A percentile compares a stretch with the other conserved stretches of the same genome.
Conservation (phyloP, 1,140 invertebrate genomes). For the Stenopsyche tienmushanensis region DNA sequence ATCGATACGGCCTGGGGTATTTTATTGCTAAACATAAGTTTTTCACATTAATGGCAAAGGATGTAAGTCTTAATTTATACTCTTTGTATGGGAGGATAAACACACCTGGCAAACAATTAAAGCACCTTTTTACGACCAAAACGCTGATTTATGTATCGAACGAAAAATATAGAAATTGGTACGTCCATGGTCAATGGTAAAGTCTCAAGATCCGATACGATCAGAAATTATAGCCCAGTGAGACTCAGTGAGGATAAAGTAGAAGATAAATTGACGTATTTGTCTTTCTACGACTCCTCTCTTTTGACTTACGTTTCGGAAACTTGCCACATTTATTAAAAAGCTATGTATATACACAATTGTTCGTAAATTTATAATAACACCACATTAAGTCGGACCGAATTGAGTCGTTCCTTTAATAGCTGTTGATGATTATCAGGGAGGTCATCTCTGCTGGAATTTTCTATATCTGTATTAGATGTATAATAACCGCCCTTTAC, state of each 20-base stretch:
- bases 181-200: background rate
- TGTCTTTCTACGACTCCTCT: too few relatives aligned
- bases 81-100: too few relatives aligned
- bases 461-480: background rate
- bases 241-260: conserved; percentile 19
- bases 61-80: too few relatives aligned
- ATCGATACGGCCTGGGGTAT: too few relatives aligned
- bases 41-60: too few relatives aligned
- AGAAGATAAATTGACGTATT: conserved; percentile 20
- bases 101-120: too few relatives aligned
- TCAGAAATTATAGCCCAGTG: conserved; percentile 11
- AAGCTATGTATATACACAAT: background rate
- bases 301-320: too few relatives aligned
- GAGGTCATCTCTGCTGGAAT: background rate
- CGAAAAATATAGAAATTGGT: too few relatives aligned
- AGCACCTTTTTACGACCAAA: background rate
- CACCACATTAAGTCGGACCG: background rate
- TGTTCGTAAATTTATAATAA: background rate
- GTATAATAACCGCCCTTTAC: background rate
- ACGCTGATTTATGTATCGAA: conserved; percentile 7
- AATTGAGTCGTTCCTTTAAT: background rate
- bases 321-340: too few relatives aligned
- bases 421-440: background rate
- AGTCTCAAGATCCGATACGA: conserved; percentile 1
- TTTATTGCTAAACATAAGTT: too few relatives aligned